Base-by-base conservation (phyloP, 2,113 vertebrate genomes). In the Telmatochromis brachygnathus region DNA sequence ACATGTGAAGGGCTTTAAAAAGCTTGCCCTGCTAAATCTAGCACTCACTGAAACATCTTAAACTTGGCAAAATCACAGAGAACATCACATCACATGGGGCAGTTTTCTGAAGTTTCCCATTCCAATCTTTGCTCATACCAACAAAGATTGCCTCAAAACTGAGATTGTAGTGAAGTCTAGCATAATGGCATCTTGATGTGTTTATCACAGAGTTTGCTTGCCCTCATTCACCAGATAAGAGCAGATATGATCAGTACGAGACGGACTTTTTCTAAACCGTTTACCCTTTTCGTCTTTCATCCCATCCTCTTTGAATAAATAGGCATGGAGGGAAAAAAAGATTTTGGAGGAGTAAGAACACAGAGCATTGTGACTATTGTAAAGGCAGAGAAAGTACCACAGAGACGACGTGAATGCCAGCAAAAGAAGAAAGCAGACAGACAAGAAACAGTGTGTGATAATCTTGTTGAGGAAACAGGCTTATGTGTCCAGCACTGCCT, bases 401-500 rank as follows among this genome's bases (percentile, higher is more conserved):
- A 81, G 60, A 87, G 56, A 89, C 23, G 23, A 87, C 60, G 65
- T 37, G 86, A 92, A 85, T 68, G 88, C 62, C 51, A 81, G 75
- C 33, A 54, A 84, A 91, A 12, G 62, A 58, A 86, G 86, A 94
- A 90, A 83, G 88, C 83, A 87, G 45, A 26, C 77, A 82, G 85
- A 80, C 60, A 58, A 90, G 88, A 84, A 84, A 91, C 84, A n/a
- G 75, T 82, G 91, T 93, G 92, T 91, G 91, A 94, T 94, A 94
- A 95, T 95, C 94, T 92, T 86, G 92, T 93, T 88, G 91, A 93
- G 93, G 85, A 95, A 94, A 94, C 94, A 85, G 90, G 91, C 91
- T 93, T 94, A 95, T 58, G 88, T 84, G 84, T 84, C 60, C 77
- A 79, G 90, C 88, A 88, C 90, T 92, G 90, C 93, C 89, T 88